These are phyloP conservation scores for Strigamia crassipes DNA, from an alignment of 2,888 invertebrate genomes.

Conservation along the genomic window DNA sequence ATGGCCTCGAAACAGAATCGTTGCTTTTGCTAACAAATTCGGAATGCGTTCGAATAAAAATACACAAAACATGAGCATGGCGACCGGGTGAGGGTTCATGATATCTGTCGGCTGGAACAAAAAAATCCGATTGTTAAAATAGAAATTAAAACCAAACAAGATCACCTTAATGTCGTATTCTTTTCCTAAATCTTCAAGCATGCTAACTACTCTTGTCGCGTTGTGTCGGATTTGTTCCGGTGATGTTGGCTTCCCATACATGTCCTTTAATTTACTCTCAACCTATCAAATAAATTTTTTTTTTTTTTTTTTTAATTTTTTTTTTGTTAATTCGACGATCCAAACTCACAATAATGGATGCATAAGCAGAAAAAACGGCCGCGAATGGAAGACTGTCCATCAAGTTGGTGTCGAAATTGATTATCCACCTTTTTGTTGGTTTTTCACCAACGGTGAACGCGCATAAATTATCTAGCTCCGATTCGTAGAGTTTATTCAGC, in stretches of 20 bases:
- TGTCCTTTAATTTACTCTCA: neutral
- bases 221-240: neutral
- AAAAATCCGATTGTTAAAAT: neutral
- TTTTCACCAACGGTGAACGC: neutral
- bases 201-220: neutral
- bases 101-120: constrained; percentile 31
- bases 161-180: constrained; percentile 4
- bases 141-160: neutral
- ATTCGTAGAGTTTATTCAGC: neutral
- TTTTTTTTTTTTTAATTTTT: neutral
- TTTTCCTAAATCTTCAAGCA: constrained; percentile 1
- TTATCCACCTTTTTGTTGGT: constrained; percentile 8
- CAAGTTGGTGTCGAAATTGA: constrained; percentile 38
- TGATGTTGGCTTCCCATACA: neutral
- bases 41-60: constrained; percentile 41
- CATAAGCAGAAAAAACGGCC: neutral
- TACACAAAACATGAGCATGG: constrained; percentile 34
- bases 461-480: neutral
- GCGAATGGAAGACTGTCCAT: constrained; percentile 1
- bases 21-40: neutral
- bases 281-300: neutral
- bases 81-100: constrained; percentile 15
- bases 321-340: no score
- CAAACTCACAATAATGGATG: neutral
- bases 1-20: neutral